These are phyloP conservation scores for Euphydryas editha DNA, from an alignment of 2,888 invertebrate genomes.

Conservation along the genomic window DNA sequence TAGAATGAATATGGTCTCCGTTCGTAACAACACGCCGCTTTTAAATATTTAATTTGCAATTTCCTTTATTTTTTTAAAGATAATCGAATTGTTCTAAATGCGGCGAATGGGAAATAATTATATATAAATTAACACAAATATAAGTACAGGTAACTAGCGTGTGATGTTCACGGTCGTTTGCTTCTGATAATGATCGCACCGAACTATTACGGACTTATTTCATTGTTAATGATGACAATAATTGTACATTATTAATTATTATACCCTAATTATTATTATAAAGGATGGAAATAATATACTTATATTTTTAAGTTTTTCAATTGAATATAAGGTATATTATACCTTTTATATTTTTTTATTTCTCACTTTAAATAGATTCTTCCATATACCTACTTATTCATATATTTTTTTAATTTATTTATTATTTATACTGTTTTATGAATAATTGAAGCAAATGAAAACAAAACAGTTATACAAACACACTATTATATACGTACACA, in stretches of 20 bases:
- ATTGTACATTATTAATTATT: slow-evolving; percentile 10
- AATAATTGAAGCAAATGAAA: not conserved
- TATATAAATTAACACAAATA: slow-evolving; percentile 58
- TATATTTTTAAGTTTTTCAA: not conserved
- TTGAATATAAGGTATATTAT: not conserved
- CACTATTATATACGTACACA: not conserved
- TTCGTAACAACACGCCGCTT: slow-evolving; percentile 71
- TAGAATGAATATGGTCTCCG: slow-evolving; percentile 77
- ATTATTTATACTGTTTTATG: no score
- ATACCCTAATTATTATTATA: slow-evolving; percentile 2
- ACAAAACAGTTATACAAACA: slow-evolving; percentile 31
- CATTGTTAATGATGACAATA: slow-evolving; percentile 15
- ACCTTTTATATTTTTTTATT: not conserved
- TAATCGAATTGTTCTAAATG: slow-evolving; percentile 36
- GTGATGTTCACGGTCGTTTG: slow-evolving; percentile 36
- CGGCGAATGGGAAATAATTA: slow-evolving; percentile 59
- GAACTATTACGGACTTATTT: slow-evolving; percentile 20
- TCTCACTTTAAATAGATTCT: not conserved
- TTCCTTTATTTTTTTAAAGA: slow-evolving; percentile 67
- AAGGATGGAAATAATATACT: not conserved
- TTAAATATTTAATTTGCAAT: slow-evolving; percentile 82
- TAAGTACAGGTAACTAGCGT: slow-evolving; percentile 48
- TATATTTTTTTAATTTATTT: no score
- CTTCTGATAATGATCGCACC: slow-evolving; percentile 22
- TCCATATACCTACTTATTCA: no score